phyloP scores from a whole-genome alignment of 1,140 invertebrate species.

The Paraescarpia echinospica region DNA sequence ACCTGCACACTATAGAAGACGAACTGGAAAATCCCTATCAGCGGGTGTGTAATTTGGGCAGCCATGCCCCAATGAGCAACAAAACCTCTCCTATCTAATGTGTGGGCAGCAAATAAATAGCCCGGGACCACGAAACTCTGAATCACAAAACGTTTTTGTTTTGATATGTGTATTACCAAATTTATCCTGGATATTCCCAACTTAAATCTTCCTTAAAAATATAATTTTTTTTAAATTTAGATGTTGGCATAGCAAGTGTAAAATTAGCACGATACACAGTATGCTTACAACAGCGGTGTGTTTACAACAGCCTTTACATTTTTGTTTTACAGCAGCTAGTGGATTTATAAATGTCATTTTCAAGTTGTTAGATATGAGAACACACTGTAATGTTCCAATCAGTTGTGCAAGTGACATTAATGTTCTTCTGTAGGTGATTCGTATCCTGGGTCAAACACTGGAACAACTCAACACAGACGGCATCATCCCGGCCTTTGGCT shows the following conservation, averaged over 20 bases:
- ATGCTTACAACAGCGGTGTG: slow-evolving; percentile 30
- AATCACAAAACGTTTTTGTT: too few species aligned
- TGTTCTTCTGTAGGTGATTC: slow-evolving; percentile 52
- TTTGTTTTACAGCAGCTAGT: too few species aligned
- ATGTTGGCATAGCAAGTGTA: too few species aligned
- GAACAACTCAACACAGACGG: slow-evolving; percentile 59
- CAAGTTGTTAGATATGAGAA: too few species aligned
- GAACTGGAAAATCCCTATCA: slow-evolving; percentile 44
- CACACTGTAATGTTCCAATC: not conserved
- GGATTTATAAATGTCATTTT: too few species aligned
- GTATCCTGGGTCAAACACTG: slow-evolving; percentile 60
- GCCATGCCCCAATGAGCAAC: not conserved
- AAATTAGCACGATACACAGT: slow-evolving; percentile 33
- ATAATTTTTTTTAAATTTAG: too few species aligned
- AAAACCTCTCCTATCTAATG: slow-evolving; percentile 46
- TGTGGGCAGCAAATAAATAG: slow-evolving; percentile 61
- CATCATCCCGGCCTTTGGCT: slow-evolving; percentile 61
- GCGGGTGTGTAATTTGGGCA: slow-evolving; percentile 33
- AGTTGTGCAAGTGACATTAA: too few species aligned
- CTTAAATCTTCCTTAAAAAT: too few species aligned
- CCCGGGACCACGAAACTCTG: too few species aligned
- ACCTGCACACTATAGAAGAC: slow-evolving; percentile 38
- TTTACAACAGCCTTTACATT: slow-evolving; percentile 39
- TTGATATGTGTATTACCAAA: slow-evolving; percentile 41
- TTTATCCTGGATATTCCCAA: slow-evolving; percentile 44